Conservation (phyloP, 2,113 vertebrate genomes). For the Mungos mungo region DNA sequence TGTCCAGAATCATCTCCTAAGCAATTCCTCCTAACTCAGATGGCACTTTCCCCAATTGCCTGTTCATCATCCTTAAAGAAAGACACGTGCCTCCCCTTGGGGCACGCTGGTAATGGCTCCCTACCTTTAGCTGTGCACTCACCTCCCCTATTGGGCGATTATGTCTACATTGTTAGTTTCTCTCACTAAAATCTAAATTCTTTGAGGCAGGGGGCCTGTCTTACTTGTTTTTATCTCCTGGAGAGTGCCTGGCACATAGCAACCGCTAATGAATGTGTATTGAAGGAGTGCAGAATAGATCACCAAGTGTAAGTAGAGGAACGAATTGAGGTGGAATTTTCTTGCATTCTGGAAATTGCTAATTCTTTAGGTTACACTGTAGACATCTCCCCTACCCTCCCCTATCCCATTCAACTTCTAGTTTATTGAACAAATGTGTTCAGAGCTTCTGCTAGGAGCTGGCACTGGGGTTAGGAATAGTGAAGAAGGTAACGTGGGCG, state of each 20-base stretch:
- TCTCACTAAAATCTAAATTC: conserved; percentile 27
- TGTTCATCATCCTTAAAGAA: neutral
- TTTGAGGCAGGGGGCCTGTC: neutral
- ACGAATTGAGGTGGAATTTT: neutral
- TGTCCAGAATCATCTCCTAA: neutral
- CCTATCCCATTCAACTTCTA: neutral
- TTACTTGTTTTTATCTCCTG: conserved; percentile 3
- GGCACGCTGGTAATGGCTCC: neutral
- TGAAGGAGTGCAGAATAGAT: neutral
- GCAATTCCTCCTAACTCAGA: neutral
- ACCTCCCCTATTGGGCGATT: neutral
- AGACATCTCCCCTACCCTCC: neutral
- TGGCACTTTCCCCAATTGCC: neutral
- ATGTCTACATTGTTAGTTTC: neutral
- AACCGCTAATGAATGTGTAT: neutral
- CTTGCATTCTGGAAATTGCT: neutral
- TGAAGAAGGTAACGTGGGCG: neutral
- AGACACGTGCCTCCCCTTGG: neutral
- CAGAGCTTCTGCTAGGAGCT: neutral
- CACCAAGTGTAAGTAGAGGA: neutral
- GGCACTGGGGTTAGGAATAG: neutral
- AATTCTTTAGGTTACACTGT: neutral
- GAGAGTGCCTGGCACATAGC: neutral
- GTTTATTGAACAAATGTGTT: neutral
- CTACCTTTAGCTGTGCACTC: neutral